Evolutionary conservation across 2,113 vertebrate species (phyloP).

Genomic region (Hemichromis elongatus): DNA sequence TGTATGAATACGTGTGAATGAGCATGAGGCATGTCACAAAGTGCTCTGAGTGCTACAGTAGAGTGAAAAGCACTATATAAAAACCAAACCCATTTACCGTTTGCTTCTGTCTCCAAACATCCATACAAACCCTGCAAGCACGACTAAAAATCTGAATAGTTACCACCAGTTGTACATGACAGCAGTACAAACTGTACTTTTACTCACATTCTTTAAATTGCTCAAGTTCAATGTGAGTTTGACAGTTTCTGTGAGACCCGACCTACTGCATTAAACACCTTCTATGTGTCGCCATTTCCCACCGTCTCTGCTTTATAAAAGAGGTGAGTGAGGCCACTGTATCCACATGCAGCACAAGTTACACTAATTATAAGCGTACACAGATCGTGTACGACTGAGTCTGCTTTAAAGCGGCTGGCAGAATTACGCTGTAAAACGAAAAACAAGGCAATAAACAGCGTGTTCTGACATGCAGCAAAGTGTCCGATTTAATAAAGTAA

Average conservation of each 20-base stretch:
- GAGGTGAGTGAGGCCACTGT: not conserved
- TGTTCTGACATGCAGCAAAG: constrained; percentile 14
- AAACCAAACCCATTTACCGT: not conserved
- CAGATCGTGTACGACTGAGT: not conserved
- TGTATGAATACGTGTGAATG: not conserved
- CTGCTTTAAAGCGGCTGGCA: not conserved
- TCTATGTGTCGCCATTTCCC: not conserved
- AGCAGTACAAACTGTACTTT: not conserved
- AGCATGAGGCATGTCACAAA: not conserved
- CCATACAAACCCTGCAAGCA: not conserved
- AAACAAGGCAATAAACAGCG: not conserved
- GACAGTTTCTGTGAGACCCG: not conserved
- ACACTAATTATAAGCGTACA: not conserved
- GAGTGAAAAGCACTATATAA: not conserved
- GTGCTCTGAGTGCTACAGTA: too few species aligned
- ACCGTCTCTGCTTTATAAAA: not conserved
- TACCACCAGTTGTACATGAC: not conserved
- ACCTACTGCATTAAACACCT: not conserved
- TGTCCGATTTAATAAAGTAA: constrained; percentile 19
- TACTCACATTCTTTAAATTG: not conserved
- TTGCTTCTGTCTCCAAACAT: not conserved
- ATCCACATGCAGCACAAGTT: not conserved
- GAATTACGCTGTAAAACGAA: not conserved
- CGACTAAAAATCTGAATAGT: not conserved
- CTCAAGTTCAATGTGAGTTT: not conserved